Percentiles rank a stretch among this genome's conserved stretches.
These are phyloP conservation scores for Enteromius trimaculatus DNA, from an alignment of 2,797 vertebrate genomes.

Conservation along the genomic window DNA sequence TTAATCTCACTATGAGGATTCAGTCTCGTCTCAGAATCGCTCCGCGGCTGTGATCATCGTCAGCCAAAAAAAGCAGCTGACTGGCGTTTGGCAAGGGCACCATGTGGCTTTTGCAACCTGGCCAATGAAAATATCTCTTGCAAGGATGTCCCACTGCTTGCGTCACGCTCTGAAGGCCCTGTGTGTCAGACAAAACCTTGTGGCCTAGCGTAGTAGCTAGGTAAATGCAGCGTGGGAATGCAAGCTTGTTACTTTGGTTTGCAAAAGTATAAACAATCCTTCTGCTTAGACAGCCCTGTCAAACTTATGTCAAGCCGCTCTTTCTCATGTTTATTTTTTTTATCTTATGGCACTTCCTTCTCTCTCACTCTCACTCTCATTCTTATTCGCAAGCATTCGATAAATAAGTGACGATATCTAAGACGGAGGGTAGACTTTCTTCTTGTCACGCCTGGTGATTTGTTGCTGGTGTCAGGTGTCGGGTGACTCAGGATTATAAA, in stretches of 20 bases:
- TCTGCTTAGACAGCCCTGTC: slow-evolving; percentile 1
- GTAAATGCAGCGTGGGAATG: slow-evolving; percentile 28
- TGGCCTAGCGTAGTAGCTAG: slow-evolving; percentile 17
- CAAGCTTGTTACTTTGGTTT: slow-evolving; percentile 28
- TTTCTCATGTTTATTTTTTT: not conserved
- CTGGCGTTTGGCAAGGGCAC: slow-evolving; percentile 40
- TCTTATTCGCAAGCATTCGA: slow-evolving; percentile 6
- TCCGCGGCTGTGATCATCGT: not conserved
- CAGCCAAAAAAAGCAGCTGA: slow-evolving; percentile 48
- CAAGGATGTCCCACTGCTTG: slow-evolving; percentile 21
- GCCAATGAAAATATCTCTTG: slow-evolving; percentile 39
- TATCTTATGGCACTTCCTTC: not conserved
- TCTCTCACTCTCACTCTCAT: not conserved
- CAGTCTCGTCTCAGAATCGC: not conserved
- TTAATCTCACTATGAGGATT: slow-evolving; percentile 20
- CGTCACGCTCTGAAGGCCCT: slow-evolving; percentile 18
- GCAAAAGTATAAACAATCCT: slow-evolving; percentile 19
- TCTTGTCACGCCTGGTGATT: not conserved
- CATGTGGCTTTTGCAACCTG: slow-evolving; percentile 14
- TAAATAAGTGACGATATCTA: slow-evolving; percentile 17
- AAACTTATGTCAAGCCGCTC: not conserved
- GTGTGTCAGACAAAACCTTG: slow-evolving; percentile 26
- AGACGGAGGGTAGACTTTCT: not conserved
- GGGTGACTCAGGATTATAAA: not conserved
- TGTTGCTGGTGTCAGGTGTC: slow-evolving; percentile 9